Percentiles rank a stretch among this genome's conserved stretches.
Conservation (phyloP, 2,888 invertebrate genomes). For the Gonocerus acuteangulatus region DNA sequence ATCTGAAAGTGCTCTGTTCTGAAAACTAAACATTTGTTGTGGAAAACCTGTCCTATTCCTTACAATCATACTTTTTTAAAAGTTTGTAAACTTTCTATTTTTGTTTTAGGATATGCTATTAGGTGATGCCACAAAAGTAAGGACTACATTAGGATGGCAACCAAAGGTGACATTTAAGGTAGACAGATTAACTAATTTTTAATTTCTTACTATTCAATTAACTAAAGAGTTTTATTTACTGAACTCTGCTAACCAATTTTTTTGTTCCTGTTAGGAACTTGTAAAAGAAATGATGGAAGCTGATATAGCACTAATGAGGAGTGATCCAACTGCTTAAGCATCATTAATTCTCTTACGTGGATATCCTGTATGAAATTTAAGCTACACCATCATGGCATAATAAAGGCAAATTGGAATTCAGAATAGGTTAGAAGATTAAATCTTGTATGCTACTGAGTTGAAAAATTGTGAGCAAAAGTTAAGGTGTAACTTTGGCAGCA, state of each 20-base stretch:
- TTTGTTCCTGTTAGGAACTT: slow-evolving; percentile 53
- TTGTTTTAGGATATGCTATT: slow-evolving; percentile 66
- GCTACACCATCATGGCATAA: too few species aligned
- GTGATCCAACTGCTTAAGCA: slow-evolving; percentile 67
- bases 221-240: too few species aligned
- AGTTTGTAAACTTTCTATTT: background rate
- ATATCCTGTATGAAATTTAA: background rate
- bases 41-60: too few species aligned
- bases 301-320: slow-evolving; percentile 84
- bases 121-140: slow-evolving; percentile 92
- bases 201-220: too few species aligned
- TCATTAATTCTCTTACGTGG: background rate
- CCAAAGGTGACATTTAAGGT: slow-evolving; percentile 70
- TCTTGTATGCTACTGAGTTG: too few species aligned
- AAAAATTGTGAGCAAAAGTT: too few species aligned
- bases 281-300: slow-evolving; percentile 92
- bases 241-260: too few species aligned
- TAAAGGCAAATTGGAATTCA: too few species aligned
- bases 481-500: too few species aligned
- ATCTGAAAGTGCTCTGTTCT: background rate
- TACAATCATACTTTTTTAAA: too few species aligned
- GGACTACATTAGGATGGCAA: slow-evolving; percentile 75
- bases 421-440: too few species aligned
- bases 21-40: background rate
- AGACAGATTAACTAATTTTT: too few species aligned